Percentiles rank a stretch among this genome's conserved stretches.
Conservation (phyloP, 2,797 vertebrate genomes). For the Amphiprion clarkii region DNA sequence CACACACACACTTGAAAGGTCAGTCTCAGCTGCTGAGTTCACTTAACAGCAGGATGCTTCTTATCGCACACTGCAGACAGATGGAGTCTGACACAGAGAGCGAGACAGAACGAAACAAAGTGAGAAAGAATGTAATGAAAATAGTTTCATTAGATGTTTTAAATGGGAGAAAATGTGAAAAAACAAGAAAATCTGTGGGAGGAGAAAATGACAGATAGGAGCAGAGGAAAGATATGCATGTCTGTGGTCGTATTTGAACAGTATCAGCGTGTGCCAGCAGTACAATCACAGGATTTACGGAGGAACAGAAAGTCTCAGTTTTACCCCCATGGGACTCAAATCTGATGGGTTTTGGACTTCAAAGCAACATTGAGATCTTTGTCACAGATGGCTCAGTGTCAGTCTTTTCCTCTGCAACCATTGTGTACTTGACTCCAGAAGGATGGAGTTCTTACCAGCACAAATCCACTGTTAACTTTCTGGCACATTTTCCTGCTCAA, state of each 20-base stretch:
- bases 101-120: constrained; percentile 23
- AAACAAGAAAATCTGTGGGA: constrained; percentile 16
- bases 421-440: constrained; percentile 29
- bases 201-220: constrained; percentile 14
- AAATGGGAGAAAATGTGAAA: constrained; percentile 14
- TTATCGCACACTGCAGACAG: constrained; percentile 59
- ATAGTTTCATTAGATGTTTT: constrained; percentile 47
- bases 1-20: constrained; percentile 3
- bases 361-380: constrained; percentile 52
- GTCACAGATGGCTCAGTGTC: constrained; percentile 55
- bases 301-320: constrained; percentile 62
- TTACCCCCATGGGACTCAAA: constrained; percentile 46
- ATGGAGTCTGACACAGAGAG: constrained; percentile 23
- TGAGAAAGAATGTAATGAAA: constrained; percentile 36
- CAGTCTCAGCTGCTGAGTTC: constrained; percentile 34
- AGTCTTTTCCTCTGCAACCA: constrained; percentile 37
- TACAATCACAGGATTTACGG: constrained; percentile 61
- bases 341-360: constrained; percentile 62
- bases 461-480: constrained; percentile 17
- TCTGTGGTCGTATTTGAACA: constrained; percentile 58
- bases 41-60: constrained; percentile 48
- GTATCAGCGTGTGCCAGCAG: constrained; percentile 51
- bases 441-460: constrained; percentile 16
- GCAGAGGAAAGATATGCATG: constrained; percentile 16
- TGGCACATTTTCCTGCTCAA: constrained; percentile 1